phyloP scores from a whole-genome alignment of 30 jellyfish, hydroid and myxozoan genomes.

The Cassiopea andromeda region DNA sequence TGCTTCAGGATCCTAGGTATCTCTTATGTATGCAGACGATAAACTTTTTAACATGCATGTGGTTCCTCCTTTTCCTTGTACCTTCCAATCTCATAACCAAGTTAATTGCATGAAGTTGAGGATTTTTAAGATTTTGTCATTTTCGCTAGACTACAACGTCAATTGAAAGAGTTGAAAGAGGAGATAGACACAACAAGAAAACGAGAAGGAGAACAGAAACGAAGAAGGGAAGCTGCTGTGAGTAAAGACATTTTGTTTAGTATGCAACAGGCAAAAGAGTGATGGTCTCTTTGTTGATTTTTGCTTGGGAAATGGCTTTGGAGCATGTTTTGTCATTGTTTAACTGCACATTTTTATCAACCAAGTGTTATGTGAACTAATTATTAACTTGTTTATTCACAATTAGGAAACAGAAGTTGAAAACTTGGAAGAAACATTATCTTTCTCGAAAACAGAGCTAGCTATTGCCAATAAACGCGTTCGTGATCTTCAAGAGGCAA shows the following conservation, averaged over 20 bases:
- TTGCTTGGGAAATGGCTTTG: no score
- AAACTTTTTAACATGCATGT: no score
- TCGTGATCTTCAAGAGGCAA: conserved; percentile 93
- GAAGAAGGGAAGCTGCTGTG: conserved; percentile 93
- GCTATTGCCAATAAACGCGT: conserved; percentile 83
- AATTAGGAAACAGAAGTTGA: conserved; percentile 81
- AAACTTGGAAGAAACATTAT: conserved; percentile 74
- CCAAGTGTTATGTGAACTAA: no score
- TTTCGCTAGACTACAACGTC: conserved; percentile 77
- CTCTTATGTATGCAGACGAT: no score
- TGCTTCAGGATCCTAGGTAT: no score
- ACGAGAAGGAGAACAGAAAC: conserved; percentile 92
- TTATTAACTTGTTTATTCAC: background rate
- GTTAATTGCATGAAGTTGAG: background rate
- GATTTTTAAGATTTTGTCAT: background rate
- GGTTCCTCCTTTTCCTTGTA: background rate
- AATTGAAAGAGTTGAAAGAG: conserved; percentile 64
- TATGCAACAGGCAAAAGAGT: background rate
- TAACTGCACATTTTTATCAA: no score
- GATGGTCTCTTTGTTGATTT: background rate
- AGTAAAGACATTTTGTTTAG: conserved; percentile 13
- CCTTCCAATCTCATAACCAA: background rate
- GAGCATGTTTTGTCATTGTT: no score
- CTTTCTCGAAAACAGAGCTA: conserved; percentile 81
- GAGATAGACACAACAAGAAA: conserved; percentile 73